Evolutionary conservation across 2,113 vertebrate genomes (phyloP).

Genomic region (Tamias sibiricus): DNA sequence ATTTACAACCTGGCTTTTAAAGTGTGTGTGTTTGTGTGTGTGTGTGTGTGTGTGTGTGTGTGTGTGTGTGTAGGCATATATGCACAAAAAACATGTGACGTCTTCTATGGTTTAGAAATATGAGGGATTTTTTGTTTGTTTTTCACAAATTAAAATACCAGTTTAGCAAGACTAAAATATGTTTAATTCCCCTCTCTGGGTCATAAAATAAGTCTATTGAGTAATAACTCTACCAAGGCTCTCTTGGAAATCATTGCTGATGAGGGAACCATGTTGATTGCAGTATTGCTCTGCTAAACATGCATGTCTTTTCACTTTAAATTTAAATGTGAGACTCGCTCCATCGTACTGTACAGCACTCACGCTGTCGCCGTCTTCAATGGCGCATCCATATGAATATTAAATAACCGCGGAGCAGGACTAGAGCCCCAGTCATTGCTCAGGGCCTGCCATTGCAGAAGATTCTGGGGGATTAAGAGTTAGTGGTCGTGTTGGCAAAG

Average conservation of each 20-base stretch:
- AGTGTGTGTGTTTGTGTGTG: neutral
- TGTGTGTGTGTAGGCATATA: neutral
- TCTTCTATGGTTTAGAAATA: constrained; percentile 43
- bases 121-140: neutral
- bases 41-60: neutral
- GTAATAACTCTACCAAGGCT: constrained; percentile 33
- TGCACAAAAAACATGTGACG: neutral
- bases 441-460: neutral
- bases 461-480: neutral
- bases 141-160: constrained; percentile 49
- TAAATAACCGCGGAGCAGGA: constrained; percentile 5
- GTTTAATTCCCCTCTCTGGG: neutral
- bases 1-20: constrained; percentile 7
- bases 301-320: constrained; percentile 15
- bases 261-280: constrained; percentile 51
- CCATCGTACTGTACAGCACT: neutral
- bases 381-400: neutral
- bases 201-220: constrained; percentile 41
- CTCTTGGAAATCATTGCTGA: constrained; percentile 38
- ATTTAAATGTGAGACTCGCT: constrained; percentile 39
- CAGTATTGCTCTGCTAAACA: constrained; percentile 6
- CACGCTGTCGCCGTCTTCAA: constrained; percentile 4
- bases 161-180: constrained; percentile 26
- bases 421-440: neutral
- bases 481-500: neutral